Conservation (phyloP, 2,888 invertebrate species). For the Tenthredo mesomela region DNA sequence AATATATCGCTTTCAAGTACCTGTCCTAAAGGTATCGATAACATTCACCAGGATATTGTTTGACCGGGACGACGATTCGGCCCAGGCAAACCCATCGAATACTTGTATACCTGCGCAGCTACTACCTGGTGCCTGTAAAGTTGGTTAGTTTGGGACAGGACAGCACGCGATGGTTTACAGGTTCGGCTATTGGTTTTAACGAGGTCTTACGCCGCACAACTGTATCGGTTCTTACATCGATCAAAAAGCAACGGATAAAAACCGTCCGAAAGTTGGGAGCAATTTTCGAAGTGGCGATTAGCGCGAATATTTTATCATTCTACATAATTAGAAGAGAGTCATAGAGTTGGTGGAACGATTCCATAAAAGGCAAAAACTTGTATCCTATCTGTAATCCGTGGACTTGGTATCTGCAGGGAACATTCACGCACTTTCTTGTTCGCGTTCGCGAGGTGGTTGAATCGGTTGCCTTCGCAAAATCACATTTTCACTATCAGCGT, state of each 20-base stretch:
- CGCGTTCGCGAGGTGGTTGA: background rate
- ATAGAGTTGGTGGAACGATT: background rate
- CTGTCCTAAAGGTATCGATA: constrained; percentile 26
- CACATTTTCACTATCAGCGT: background rate
- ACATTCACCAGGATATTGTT: constrained; percentile 33
- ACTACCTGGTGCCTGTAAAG: constrained; percentile 17
- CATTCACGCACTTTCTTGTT: background rate
- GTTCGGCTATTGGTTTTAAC: constrained; percentile 20
- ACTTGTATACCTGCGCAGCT: background rate
- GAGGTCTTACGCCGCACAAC: background rate
- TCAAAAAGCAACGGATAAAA: background rate
- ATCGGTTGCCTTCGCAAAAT: background rate
- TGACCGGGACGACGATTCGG: background rate
- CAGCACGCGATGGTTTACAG: background rate
- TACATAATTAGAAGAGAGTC: background rate
- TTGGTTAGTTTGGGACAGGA: constrained; percentile 17
- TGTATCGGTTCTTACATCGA: background rate
- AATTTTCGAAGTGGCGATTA: background rate
- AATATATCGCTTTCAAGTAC: constrained; percentile 27
- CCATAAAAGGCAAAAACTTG: background rate
- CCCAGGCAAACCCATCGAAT: background rate
- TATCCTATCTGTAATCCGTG: background rate
- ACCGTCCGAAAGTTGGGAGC: background rate
- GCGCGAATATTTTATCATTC: background rate
- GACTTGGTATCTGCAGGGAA: background rate